Conservation (phyloP, 2,888 invertebrate genomes). For the Entomobrya proxima region DNA sequence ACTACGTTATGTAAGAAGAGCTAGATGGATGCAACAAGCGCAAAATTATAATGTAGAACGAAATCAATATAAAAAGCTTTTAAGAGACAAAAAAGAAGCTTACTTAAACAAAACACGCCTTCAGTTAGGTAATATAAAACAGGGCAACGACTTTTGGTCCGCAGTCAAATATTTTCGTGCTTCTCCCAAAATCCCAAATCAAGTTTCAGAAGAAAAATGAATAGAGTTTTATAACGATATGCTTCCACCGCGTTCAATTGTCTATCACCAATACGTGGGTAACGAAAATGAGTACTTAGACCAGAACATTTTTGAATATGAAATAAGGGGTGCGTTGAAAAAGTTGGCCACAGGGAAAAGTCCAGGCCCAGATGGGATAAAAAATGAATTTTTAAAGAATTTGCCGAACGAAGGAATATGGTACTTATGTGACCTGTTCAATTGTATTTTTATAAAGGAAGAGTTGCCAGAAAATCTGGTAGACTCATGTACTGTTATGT, state of each 20-base stretch:
- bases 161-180: conserved; percentile 20
- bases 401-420: background rate
- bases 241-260: background rate
- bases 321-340: conserved; percentile 39
- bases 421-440: conserved; percentile 18
- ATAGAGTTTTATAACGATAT: conserved; percentile 25
- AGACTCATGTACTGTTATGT: conserved; percentile 31
- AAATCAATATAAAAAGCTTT: background rate
- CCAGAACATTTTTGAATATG: background rate
- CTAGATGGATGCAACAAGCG: background rate
- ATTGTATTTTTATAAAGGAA: conserved; percentile 33
- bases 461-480: conserved; percentile 31
- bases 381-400: conserved; percentile 64
- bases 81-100: background rate
- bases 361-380: conserved; percentile 61
- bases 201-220: conserved; percentile 24
- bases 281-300: conserved; percentile 26
- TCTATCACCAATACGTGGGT: background rate
- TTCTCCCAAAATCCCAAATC: background rate
- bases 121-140: background rate
- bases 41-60: background rate
- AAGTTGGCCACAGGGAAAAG: conserved; percentile 45
- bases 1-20: background rate
- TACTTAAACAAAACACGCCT: background rate
- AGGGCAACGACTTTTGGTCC: conserved; percentile 27